Base-by-base conservation (phyloP, 2,113 vertebrate species). In the Nannobrachium achirus region DNA sequence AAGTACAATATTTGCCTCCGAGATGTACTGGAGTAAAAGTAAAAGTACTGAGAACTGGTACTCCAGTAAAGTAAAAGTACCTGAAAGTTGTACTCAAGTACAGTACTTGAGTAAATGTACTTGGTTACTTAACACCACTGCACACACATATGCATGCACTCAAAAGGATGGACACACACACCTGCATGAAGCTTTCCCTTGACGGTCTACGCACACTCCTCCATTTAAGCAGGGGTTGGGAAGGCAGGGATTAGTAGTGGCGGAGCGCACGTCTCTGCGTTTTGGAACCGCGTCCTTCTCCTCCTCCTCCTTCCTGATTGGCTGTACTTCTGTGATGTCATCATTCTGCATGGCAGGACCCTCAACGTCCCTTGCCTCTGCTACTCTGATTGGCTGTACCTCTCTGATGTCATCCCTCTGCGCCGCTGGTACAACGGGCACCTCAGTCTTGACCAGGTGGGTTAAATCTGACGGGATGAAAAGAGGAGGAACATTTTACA, bases 181-280 rank as follows among this genome's bases (percentile, higher is more conserved):
- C 96, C 94, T 98, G 94, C 95, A 98, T 49, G 80, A 92, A 6
- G 92, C 90, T 86, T 49, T 82, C 1, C 94, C 94, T 45, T 88
- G 89, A 59, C 71, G 83, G 0, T 80, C 89, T 74, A 94, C 89
- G 73, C 96, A 98, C 56, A 88, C 14, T 9, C 95, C 95, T 0
- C 91, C 91, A 3, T 98, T 97, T 14, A 90, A 88, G 61, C 96
- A 97, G 6, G 90, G 93, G 68, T 94, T 95, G 1, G 93, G 93
- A 10, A 86, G 73, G 76, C 95, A 97, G 0, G 89, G 86, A 19
- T 92, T 72, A 20, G 63, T 67, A 49, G 69, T 61, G 50, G 82
- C 60, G 14, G 88, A 82, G 7, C 89, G 83, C 39, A 8, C 46
- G 6, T 84, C 82, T 66, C 90, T 88, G 38, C 80, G 89, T 64